A percentile compares a stretch with the other conserved stretches of the same genome.
Evolutionary conservation across 2,797 vertebrate genomes (phyloP).

Genomic region (Cygnus olor): DNA sequence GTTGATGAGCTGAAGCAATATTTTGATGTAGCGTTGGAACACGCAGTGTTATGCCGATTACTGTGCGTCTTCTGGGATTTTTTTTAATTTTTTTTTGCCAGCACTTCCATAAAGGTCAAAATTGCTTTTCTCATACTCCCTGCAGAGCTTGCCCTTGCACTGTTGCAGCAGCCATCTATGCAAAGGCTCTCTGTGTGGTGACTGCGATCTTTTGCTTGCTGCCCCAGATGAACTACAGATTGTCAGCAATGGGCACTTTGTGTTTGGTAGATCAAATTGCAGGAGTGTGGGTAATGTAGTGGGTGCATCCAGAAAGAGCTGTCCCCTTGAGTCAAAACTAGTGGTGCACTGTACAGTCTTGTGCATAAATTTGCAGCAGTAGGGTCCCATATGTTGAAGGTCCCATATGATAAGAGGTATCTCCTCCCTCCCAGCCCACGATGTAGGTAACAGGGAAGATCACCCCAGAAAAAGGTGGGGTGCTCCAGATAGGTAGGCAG

Average conservation of each 20-base stretch:
- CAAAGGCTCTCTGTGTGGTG: neutral
- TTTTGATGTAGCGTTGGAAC: neutral
- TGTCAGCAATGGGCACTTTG: neutral
- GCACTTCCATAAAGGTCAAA: neutral
- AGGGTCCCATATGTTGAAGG: neutral
- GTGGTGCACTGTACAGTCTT: neutral
- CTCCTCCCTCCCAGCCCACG: neutral
- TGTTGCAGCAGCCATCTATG: rapidly evolving
- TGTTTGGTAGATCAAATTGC: neutral
- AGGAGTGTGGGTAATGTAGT: neutral
- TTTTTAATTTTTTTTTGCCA: neutral
- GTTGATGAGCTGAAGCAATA: neutral
- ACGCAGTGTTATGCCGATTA: neutral
- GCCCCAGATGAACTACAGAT: neutral
- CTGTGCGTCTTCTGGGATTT: neutral
- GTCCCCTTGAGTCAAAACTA: neutral
- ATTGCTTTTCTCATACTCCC: neutral
- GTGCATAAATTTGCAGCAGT: neutral
- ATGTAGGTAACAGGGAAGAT: neutral
- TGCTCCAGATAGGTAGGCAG: neutral
- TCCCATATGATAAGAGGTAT: neutral
- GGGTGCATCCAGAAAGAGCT: neutral
- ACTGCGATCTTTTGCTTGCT: neutral
- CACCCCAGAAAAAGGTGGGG: neutral
- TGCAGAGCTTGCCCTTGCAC: neutral